phyloP scores from a whole-genome alignment of 2,797 vertebrate genomes.

The Cossypha polioptera region DNA sequence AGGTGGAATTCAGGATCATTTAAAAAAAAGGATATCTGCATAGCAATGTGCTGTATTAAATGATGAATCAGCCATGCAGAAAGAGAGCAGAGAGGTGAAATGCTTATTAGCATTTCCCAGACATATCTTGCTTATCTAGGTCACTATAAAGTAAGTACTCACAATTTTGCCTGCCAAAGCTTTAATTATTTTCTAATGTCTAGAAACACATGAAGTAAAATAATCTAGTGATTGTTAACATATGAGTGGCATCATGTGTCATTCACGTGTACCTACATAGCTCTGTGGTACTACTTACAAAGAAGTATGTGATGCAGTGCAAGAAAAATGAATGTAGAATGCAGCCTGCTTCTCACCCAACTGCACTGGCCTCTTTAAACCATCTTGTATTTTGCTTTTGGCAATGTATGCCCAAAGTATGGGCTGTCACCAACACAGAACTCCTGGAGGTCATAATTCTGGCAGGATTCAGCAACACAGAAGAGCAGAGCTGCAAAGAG shows the following conservation, averaged over 20 bases:
- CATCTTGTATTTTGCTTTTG: background rate
- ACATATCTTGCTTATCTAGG: background rate
- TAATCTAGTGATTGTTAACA: background rate
- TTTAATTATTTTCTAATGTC: background rate
- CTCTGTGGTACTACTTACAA: background rate
- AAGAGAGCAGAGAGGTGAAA: background rate
- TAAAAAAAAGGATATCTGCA: background rate
- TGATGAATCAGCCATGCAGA: background rate
- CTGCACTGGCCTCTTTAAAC: background rate
- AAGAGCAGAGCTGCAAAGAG: background rate
- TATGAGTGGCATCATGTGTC: background rate
- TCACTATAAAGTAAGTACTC: background rate
- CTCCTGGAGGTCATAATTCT: background rate
- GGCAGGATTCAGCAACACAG: background rate
- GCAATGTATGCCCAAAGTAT: background rate
- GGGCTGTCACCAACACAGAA: background rate
- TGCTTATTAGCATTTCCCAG: background rate
- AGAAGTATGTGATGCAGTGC: background rate
- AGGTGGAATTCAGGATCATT: background rate
- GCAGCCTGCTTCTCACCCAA: background rate
- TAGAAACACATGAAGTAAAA: background rate
- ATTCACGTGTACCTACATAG: fast-evolving
- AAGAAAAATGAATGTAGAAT: background rate
- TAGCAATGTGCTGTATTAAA: background rate
- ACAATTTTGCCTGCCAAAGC: background rate